Conservation (phyloP, 2,888 invertebrate species). For the Drosophila silvestris region DNA sequence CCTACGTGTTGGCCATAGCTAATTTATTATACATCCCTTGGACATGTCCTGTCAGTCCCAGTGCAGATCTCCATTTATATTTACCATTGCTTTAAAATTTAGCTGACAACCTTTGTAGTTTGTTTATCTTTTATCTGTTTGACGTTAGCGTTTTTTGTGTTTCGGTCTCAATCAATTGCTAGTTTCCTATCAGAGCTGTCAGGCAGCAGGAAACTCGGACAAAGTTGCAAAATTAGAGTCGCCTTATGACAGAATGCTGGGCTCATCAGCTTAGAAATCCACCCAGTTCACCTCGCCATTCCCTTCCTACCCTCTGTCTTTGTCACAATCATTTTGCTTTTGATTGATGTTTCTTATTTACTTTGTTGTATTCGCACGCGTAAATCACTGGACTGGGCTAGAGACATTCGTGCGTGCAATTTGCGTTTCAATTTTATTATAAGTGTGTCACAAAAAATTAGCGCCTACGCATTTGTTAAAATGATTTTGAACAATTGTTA, state of each 20-base stretch:
- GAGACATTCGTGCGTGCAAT: constrained; percentile 61
- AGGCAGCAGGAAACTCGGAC: constrained; percentile 53
- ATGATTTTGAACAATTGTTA: constrained; percentile 32
- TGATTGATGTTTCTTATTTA: constrained; percentile 65
- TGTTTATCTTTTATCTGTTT: constrained; percentile 59
- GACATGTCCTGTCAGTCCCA: constrained; percentile 5
- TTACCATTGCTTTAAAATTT: constrained; percentile 67
- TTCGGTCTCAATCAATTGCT: constrained; percentile 70
- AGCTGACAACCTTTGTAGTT: constrained; percentile 50
- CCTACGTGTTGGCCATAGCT: constrained; percentile 75
- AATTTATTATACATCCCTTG: constrained; percentile 69
- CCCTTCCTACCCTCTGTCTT: background rate
- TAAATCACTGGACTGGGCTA: constrained; percentile 50
- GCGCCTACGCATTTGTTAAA: constrained; percentile 46
- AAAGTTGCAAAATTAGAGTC: constrained; percentile 42
- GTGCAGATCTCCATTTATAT: constrained; percentile 17
- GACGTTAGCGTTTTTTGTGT: constrained; percentile 29
- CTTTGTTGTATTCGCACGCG: constrained; percentile 33
- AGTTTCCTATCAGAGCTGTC: constrained; percentile 44
- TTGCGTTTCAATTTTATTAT: constrained; percentile 61
- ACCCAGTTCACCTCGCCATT: background rate
- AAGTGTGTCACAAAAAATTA: constrained; percentile 27
- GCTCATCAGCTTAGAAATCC: constrained; percentile 17
- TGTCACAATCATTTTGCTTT: constrained; percentile 35
- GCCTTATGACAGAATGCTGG: constrained; percentile 45